Evolutionary conservation across 2,888 invertebrate species (phyloP).

Genomic region (Torymus tubicola): DNA sequence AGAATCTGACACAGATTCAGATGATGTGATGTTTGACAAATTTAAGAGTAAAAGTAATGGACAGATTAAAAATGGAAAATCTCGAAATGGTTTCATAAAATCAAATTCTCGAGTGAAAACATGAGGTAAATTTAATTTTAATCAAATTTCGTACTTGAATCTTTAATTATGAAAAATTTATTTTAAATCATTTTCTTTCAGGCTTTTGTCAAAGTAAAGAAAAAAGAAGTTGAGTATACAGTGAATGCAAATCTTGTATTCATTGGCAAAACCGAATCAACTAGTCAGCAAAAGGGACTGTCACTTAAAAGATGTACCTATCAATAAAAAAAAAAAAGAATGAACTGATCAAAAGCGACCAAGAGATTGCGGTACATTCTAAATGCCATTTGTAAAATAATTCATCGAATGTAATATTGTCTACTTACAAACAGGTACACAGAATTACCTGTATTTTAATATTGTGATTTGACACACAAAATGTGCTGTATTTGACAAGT

Average conservation of each 20-base stretch:
- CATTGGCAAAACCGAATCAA: slow-evolving; percentile 58
- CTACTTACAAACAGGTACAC: slow-evolving; percentile 25
- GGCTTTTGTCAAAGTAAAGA: too few species aligned
- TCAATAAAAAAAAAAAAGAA: slow-evolving; percentile 43
- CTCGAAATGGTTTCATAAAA: slow-evolving; percentile 79
- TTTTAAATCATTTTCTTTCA: too few species aligned
- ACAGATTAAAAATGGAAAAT: slow-evolving; percentile 75
- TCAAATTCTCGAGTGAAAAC: slow-evolving; percentile 78
- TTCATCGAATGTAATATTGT: slow-evolving; percentile 34
- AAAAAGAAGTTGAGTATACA: slow-evolving; percentile 14
- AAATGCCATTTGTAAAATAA: slow-evolving; percentile 55
- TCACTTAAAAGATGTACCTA: slow-evolving; percentile 61
- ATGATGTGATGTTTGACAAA: slow-evolving; percentile 88
- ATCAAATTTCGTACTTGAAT: too few species aligned
- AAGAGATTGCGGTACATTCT: slow-evolving; percentile 21
- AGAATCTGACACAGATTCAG: slow-evolving; percentile 89
- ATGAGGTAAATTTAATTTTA: slow-evolving; percentile 67
- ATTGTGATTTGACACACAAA: slow-evolving; percentile 47
- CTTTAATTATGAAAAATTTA: too few species aligned
- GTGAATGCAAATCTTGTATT: slow-evolving; percentile 51
- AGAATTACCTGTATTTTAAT: slow-evolving; percentile 56
- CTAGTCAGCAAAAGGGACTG: slow-evolving; percentile 65
- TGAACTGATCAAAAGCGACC: slow-evolving; percentile 26
- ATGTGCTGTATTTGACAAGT: slow-evolving; percentile 33
- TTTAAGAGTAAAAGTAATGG: slow-evolving; percentile 82